Base-by-base conservation (phyloP, 2,888 invertebrate species). In the Tipula helvola region DNA sequence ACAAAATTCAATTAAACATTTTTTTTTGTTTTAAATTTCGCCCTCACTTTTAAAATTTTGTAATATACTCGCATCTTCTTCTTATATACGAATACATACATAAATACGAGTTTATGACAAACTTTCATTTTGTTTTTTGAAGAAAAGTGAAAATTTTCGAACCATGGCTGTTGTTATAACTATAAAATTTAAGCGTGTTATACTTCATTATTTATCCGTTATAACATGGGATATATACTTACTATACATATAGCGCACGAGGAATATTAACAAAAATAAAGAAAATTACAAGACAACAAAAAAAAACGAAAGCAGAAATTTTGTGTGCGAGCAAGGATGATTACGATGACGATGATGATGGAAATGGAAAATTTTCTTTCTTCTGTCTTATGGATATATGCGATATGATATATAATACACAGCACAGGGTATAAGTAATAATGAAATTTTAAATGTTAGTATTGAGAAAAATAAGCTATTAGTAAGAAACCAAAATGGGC, bases 291-390 rank as follows among this genome's bases (percentile, higher is more conserved):
- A 52, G 16, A 16, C 52, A 28, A 28, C 28, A 28, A 16, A 52
- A 52, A 52, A 85, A 86, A 83, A 85, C 86, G 57, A 47, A 85
- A 85, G 39, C 13, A 57, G 52, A 87, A 85, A 28, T 28, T 28
- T 28, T 28, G 28, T 87, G 71, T 41, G 47, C 42, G 86, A 28
- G 2, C 28, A 28, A 28, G 28, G 28, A 83, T 16, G 86, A 87
- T 85, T 87, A 28, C 71, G 71, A 71, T 71, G 84, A 36, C 85
- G 44, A 87, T n/a, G 36, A 86, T 86, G 71, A 71, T 71, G 71
- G 71, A 71, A 71, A 71, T 71, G 71, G 71, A 28, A 71, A 71
- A 71, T 8, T 71, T 71, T 71, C 71, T 28, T 28, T 28, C 71
- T 28, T 28, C 28, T 71, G 16, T 28, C 71, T 28, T 39, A 39